A percentile compares a stretch with the other conserved stretches of the same genome.
Evolutionary conservation across 2,797 vertebrate species (phyloP).

Genomic region (Staurois parvus): DNA sequence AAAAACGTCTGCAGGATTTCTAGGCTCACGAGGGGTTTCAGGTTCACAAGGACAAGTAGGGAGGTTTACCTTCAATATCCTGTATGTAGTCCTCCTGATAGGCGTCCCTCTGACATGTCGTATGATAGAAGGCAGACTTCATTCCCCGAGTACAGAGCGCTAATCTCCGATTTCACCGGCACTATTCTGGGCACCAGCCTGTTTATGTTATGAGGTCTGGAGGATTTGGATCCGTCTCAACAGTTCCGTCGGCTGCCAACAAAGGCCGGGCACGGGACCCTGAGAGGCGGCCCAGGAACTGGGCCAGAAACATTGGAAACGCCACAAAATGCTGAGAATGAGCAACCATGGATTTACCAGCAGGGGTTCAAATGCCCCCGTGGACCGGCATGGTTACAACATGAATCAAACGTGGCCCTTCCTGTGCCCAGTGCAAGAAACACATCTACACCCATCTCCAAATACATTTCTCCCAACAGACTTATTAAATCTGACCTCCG

Average conservation of each 20-base stretch:
- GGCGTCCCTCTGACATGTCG: background rate
- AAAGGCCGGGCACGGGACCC: background rate
- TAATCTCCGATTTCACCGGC: slow-evolving; percentile 21
- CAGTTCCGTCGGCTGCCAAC: background rate
- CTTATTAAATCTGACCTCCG: too few species aligned
- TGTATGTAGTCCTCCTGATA: background rate
- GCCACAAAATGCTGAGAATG: too few species aligned
- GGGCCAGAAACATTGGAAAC: background rate
- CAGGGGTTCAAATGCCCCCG: too few species aligned
- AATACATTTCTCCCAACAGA: too few species aligned
- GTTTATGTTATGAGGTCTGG: slow-evolving; percentile 40
- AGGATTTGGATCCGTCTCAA: background rate
- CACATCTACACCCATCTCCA: too few species aligned
- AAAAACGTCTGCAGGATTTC: too few species aligned
- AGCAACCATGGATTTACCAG: too few species aligned
- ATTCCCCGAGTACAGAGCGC: background rate
- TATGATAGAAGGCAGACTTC: background rate
- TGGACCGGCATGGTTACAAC: too few species aligned
- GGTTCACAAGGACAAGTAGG: too few species aligned
- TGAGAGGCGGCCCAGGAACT: background rate
- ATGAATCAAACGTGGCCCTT: too few species aligned
- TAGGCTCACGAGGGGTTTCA: too few species aligned
- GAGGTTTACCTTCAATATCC: background rate
- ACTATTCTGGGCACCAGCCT: slow-evolving; percentile 44
- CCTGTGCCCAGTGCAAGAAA: too few species aligned